Conservation (phyloP, 2,113 vertebrate genomes). For the Cavia aperea region DNA sequence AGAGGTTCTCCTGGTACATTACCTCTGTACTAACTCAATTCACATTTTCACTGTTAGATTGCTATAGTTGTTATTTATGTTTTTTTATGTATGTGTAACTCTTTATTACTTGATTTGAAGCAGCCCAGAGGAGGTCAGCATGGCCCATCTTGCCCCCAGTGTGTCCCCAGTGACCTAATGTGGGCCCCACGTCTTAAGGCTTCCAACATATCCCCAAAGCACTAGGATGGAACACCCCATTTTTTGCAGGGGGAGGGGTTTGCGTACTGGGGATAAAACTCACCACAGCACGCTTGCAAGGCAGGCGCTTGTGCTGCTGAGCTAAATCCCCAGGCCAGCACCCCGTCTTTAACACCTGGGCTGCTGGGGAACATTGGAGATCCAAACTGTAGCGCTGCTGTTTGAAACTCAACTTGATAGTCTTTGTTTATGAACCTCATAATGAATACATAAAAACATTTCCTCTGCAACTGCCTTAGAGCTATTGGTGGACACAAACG, state of each 20-base stretch:
- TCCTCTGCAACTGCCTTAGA: neutral
- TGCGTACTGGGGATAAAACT: too few species aligned
- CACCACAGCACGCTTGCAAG: too few species aligned
- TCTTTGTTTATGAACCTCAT: neutral
- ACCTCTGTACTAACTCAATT: neutral
- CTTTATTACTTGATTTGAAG: neutral
- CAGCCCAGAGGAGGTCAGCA: neutral
- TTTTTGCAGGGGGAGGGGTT: too few species aligned
- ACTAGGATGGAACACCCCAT: neutral
- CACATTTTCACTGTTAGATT: neutral
- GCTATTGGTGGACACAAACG: neutral
- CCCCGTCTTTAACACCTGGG: neutral
- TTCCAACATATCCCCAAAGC: neutral
- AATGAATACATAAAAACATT: neutral
- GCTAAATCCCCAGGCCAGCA: too few species aligned
- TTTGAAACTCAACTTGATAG: neutral
- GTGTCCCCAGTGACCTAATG: too few species aligned
- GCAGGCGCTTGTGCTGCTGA: too few species aligned
- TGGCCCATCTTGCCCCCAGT: neutral
- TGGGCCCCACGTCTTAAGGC: neutral
- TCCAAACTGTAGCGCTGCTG: neutral
- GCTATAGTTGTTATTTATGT: neutral
- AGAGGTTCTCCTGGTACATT: neutral
- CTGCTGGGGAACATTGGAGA: neutral
- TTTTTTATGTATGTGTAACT: neutral